phyloP scores from a whole-genome alignment of 23 tunicate species.

The Halocynthia roretzi region DNA sequence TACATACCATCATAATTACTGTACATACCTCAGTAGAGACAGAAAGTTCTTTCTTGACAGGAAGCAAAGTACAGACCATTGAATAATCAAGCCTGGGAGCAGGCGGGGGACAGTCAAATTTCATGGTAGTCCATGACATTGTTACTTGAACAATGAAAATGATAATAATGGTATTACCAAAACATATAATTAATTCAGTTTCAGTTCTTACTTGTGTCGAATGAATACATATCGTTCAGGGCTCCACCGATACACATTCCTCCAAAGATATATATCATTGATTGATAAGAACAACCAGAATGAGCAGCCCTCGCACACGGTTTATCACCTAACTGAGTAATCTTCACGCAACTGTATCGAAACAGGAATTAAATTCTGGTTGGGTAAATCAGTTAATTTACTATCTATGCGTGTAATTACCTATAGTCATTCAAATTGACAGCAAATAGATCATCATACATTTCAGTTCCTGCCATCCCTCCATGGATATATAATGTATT shows the following conservation, averaged over 20 bases:
- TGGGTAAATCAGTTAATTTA: not conserved
- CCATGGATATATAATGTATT: constrained; percentile 66
- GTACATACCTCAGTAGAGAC: no score
- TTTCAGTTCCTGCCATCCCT: constrained; percentile 78
- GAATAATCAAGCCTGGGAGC: constrained; percentile 77
- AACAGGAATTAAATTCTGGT: not conserved
- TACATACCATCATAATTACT: no score
- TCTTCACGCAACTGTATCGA: constrained; percentile 33
- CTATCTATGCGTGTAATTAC: not conserved
- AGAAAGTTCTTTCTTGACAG: constrained; percentile 7
- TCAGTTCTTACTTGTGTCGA: constrained; percentile 35
- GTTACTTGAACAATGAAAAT: constrained; percentile 13
- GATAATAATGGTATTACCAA: not conserved
- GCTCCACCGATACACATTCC: constrained; percentile 69
- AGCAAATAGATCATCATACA: constrained; percentile 64
- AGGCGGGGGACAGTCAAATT: constrained; percentile 76
- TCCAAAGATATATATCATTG: constrained; percentile 53
- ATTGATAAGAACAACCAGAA: constrained; percentile 24
- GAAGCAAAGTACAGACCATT: constrained; percentile 40
- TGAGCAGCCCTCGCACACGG: constrained; percentile 92
- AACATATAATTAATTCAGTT: not conserved
- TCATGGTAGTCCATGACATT: constrained; percentile 41
- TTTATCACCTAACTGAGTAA: constrained; percentile 19
- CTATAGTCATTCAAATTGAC: constrained; percentile 37
- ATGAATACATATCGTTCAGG: constrained; percentile 56